Conservation (phyloP, 2,113 vertebrate genomes). For the Pelodiscus sinensis region DNA sequence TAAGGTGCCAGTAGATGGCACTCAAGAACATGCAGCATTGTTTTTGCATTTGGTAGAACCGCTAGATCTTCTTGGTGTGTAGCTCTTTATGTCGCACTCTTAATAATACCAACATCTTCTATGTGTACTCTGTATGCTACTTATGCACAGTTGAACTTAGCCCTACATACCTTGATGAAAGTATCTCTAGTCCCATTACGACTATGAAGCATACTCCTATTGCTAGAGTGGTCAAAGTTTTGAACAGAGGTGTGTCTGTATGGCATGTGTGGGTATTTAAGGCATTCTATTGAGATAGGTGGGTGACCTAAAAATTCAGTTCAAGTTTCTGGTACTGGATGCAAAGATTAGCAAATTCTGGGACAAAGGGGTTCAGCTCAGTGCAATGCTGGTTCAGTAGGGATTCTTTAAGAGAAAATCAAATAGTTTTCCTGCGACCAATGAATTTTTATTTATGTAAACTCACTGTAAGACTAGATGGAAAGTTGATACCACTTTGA, state of each 20-base stretch:
- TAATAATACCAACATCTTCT: background rate
- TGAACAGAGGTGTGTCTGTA: background rate
- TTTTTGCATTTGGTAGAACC: fast-evolving
- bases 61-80: fast-evolving
- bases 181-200: background rate
- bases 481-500: background rate
- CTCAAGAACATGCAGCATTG: slow-evolving; percentile 45
- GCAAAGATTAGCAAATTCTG: background rate
- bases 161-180: background rate
- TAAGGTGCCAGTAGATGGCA: slow-evolving; percentile 58
- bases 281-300: background rate
- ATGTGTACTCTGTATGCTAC: background rate
- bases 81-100: background rate
- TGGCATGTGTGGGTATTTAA: background rate
- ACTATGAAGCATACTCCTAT: background rate
- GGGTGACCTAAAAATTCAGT: background rate
- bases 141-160: background rate
- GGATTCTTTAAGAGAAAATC: slow-evolving; percentile 8
- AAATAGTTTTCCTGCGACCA: background rate
- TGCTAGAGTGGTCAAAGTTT: background rate
- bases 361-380: background rate
- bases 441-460: background rate
- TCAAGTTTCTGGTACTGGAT: background rate
- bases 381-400: background rate
- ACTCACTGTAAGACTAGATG: background rate